Base-by-base conservation (phyloP, 2,888 invertebrate species). In the Erannis defoliaria region DNA sequence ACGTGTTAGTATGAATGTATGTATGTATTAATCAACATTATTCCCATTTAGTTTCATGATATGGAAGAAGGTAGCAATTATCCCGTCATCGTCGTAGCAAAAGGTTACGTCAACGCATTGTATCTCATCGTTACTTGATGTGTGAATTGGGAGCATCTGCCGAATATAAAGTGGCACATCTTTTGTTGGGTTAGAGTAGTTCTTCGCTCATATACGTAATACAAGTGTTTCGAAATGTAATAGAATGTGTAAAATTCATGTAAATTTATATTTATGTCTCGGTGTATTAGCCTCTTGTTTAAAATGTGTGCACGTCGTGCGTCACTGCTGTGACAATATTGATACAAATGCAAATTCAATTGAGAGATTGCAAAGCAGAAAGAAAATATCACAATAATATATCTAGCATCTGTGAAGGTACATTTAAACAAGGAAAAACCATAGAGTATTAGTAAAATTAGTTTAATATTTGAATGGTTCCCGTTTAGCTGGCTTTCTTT, bases 141-240 rank as follows among this genome's bases (percentile, higher is more conserved):
- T 76, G 77, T 77, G 72, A 62, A 79, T 80, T 76, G 77, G 80
- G 76, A 76, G 77, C 78, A 76, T 75, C 73, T 77, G 73, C 74
- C 77, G 75, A 86, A 85, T 77, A 80, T 78, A 46, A 85, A 84
- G 83, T 86, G 80, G 82, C 77, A 77, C 84, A 77, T 82, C 84
- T 86, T 88, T 89, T 85, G 84, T 86, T 78, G 73, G 73, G 78
- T 80, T 78, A 77, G 76, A 80, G 81, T 66, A 70, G 66, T 60
- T 64, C 45, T 50, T 60, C 53, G 45, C 40, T 61, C 61, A 55
- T 66, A 60, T 61, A 60, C 63, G 67, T 67, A 59, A 66, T 45
- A 62, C 48, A 61, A 23, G 35, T 56, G 45, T 48, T 62, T 48
- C 53, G 29, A 43, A 45, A 38, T 19, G 31, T 61, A 54, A 54